phyloP scores from a whole-genome alignment of 2,888 invertebrate genomes.

The Baccha elongata region DNA sequence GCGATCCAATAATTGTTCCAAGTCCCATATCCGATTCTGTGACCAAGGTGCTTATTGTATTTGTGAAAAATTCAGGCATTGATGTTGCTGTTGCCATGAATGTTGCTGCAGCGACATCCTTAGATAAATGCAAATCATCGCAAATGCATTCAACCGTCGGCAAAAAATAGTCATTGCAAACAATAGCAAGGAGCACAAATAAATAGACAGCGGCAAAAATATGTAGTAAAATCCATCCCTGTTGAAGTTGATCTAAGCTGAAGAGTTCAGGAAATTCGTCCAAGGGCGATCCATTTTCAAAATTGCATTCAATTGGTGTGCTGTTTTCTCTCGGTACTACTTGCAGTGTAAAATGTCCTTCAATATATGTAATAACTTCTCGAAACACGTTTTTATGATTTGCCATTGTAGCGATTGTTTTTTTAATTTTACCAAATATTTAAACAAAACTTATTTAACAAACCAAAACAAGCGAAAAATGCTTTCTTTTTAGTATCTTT shows the following conservation, averaged over 20 bases:
- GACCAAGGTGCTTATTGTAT: conserved; percentile 93
- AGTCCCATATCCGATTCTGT: conserved; percentile 93
- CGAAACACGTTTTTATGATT: conserved; percentile 61
- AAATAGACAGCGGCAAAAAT: conserved; percentile 90
- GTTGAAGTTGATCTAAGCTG: conserved; percentile 86
- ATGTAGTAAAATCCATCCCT: conserved; percentile 91
- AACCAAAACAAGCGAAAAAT: not conserved
- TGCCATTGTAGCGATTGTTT: too few species aligned
- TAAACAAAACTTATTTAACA: not conserved
- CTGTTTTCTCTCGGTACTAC: conserved; percentile 76
- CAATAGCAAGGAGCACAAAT: conserved; percentile 92
- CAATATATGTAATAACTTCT: conserved; percentile 77
- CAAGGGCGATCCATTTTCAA: conserved; percentile 75
- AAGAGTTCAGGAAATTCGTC: conserved; percentile 79
- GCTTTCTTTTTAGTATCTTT: not conserved
- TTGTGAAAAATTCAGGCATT: conserved; percentile 96
- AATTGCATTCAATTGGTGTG: conserved; percentile 73
- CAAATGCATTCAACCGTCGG: conserved; percentile 95
- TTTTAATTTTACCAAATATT: not conserved
- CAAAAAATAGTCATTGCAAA: conserved; percentile 96
- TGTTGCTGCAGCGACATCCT: conserved; percentile 97
- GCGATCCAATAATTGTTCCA: conserved; percentile 93
- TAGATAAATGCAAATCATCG: conserved; percentile 88
- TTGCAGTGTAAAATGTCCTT: conserved; percentile 76
- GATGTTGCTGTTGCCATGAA: conserved; percentile 98